Evolutionary conservation across 2,888 invertebrate genomes (phyloP), one percentile per base, ranked within the genome.

Genomic region (Noctua pronuba): DNA sequence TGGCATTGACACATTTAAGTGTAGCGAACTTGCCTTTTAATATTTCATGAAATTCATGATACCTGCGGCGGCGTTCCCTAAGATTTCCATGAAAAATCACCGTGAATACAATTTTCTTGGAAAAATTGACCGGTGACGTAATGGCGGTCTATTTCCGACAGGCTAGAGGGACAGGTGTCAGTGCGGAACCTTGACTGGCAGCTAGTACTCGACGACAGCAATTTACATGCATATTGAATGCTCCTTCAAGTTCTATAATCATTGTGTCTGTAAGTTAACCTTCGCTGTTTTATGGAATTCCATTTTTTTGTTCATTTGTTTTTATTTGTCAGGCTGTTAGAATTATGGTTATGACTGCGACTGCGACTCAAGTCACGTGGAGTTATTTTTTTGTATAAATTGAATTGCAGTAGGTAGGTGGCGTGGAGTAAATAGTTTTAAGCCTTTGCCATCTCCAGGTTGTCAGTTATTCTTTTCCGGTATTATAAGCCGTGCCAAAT

Each of bases 1-100:
- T 94, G 94, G 88, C 93, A 94, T 90, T 94, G 94, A 93, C 94
- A 94, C 89, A 94, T 94, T 93, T 92, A 92, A 90, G 93, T 93
- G 89, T 92, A 90, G 90, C 91, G 88, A 91, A 91, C 91, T 89
- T 89, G 87, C 76, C 60, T 79, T 92, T 94, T 89, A 91, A 94
- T 94, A 93, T 94, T 93, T 88, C 92, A 94, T 91, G 72, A 77
- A 75, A 76, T 52, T 66, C 75, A 64, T 65, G 65, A 41, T 8
- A 41, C 41, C 10, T 72, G 78, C 86, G 84, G 84, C 80, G 86
- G 77, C 75, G 77, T 66, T 58, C 28, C 38, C 69, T 77, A 69
- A 90, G 87, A 88, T 88, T 88, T 92, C 90, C 92, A 93, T 92
- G 89, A 91, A 91, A 91, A 88, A 88, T 86, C 77, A 73, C 75